phyloP scores from a whole-genome alignment of 2,113 vertebrate species.

The Labrus mixtus region DNA sequence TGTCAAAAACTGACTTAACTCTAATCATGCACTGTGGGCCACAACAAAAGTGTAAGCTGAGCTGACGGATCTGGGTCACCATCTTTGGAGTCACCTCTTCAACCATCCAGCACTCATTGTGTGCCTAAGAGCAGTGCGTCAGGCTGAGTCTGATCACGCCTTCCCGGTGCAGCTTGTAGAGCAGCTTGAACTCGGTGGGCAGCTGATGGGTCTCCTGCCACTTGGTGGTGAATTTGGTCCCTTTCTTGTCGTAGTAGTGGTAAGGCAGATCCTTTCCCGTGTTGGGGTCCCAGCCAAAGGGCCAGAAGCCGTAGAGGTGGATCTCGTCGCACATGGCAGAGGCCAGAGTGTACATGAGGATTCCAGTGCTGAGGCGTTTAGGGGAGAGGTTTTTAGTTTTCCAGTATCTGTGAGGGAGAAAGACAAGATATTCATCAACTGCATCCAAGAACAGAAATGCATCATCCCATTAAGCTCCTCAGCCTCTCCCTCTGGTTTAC shows the following conservation, averaged over 20 bases:
- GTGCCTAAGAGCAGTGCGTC: slow-evolving; percentile 91
- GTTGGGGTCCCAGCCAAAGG: slow-evolving; percentile 97
- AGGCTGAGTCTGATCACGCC: slow-evolving; percentile 94
- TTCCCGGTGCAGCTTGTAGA: slow-evolving; percentile 95
- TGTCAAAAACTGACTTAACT: slow-evolving; percentile 39
- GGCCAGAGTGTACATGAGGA: slow-evolving; percentile 97
- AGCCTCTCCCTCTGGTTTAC: no score
- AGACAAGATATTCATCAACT: slow-evolving; percentile 1
- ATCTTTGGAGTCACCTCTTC: slow-evolving; percentile 28
- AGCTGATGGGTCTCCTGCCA: slow-evolving; percentile 99
- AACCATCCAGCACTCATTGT: neutral
- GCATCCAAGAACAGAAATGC: neutral
- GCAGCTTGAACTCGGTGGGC: slow-evolving; percentile 96
- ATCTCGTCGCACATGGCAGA: slow-evolving; percentile 95
- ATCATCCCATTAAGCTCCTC: no score
- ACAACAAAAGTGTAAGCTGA: slow-evolving; percentile 52
- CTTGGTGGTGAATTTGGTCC: slow-evolving; percentile 98
- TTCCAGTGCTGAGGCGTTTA: slow-evolving; percentile 97
- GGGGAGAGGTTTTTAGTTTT: slow-evolving; percentile 96
- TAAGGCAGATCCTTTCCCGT: slow-evolving; percentile 96
- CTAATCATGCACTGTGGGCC: slow-evolving; percentile 64
- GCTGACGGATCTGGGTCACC: slow-evolving; percentile 23
- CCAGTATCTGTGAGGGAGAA: slow-evolving; percentile 89
- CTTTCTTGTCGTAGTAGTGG: slow-evolving; percentile 99
- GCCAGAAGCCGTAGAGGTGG: slow-evolving; percentile 98